phyloP scores from a whole-genome alignment of 2,113 vertebrate species.

The Aegithalos caudatus region DNA sequence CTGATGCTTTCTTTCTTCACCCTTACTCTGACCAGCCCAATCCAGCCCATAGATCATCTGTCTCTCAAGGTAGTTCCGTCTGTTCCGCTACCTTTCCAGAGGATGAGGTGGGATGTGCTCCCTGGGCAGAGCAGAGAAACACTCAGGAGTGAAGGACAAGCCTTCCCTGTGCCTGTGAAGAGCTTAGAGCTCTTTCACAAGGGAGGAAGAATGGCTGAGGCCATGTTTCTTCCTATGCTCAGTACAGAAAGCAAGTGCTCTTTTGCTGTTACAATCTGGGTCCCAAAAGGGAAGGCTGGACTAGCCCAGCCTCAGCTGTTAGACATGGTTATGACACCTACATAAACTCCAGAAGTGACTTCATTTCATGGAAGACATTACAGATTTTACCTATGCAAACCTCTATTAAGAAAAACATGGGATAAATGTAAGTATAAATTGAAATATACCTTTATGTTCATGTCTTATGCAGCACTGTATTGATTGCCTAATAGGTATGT shows the following conservation, averaged over 20 bases:
- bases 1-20: neutral
- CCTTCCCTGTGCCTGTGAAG: neutral
- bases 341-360: neutral
- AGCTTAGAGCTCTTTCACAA: neutral
- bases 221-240: neutral
- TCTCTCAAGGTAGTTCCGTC: neutral
- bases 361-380: neutral
- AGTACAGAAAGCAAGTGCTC: neutral
- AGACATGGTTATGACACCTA: neutral
- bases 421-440: neutral
- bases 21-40: neutral
- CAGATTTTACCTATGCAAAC: neutral
- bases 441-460: neutral
- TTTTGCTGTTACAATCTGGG: neutral
- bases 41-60: neutral
- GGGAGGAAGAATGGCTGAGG: neutral
- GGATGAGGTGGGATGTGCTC: neutral
- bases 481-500: neutral
- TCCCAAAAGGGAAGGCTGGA: neutral
- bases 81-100: neutral
- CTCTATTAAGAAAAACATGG: neutral
- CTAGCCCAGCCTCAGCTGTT: neutral
- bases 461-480: neutral
- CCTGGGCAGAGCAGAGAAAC: neutral
- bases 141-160: neutral